Percentiles rank a stretch among this genome's conserved stretches.
phyloP scores from a whole-genome alignment of 2,113 vertebrate species.

The Syngnathus typhle region DNA sequence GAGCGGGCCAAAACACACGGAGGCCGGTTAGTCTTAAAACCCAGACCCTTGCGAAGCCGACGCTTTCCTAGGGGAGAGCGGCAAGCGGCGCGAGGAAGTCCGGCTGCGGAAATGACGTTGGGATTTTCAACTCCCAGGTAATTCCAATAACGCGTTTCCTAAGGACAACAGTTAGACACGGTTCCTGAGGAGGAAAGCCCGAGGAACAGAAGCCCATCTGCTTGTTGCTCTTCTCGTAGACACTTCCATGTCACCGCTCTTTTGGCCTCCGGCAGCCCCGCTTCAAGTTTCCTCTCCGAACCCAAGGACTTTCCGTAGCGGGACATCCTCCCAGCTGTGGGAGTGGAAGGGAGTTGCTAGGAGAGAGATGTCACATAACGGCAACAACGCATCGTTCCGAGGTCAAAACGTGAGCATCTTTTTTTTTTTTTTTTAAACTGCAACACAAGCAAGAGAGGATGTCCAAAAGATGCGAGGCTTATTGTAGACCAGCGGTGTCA shows the following conservation, averaged over 20 bases:
- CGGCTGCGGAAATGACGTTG: background rate
- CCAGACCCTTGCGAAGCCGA: constrained; percentile 7
- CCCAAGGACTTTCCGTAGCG: constrained; percentile 66
- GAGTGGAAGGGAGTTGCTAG: constrained; percentile 34
- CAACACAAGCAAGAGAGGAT: background rate
- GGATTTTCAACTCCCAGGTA: background rate
- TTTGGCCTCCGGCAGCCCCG: constrained; percentile 25
- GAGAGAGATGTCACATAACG: constrained; percentile 1
- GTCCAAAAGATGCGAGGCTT: background rate
- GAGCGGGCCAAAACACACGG: constrained; percentile 49
- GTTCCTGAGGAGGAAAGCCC: constrained; percentile 59
- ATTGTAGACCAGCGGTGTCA: no score
- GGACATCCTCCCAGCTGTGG: constrained; percentile 61
- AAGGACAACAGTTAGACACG: constrained; percentile 36
- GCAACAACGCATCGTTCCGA: constrained; percentile 19
- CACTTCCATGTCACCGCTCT: constrained; percentile 63
- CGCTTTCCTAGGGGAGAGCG: constrained; percentile 9
- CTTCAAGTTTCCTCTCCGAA: constrained; percentile 63
- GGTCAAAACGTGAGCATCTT: constrained; percentile 18
- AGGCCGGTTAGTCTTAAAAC: constrained; percentile 26
- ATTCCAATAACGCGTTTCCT: background rate
- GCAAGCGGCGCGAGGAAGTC: background rate
- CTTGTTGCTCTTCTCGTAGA: constrained; percentile 44
- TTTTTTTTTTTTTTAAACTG: background rate
- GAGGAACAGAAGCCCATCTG: constrained; percentile 67